These are phyloP conservation scores for Osmerus eperlanus DNA, from an alignment of 2,113 vertebrate genomes.

Conservation along the genomic window DNA sequence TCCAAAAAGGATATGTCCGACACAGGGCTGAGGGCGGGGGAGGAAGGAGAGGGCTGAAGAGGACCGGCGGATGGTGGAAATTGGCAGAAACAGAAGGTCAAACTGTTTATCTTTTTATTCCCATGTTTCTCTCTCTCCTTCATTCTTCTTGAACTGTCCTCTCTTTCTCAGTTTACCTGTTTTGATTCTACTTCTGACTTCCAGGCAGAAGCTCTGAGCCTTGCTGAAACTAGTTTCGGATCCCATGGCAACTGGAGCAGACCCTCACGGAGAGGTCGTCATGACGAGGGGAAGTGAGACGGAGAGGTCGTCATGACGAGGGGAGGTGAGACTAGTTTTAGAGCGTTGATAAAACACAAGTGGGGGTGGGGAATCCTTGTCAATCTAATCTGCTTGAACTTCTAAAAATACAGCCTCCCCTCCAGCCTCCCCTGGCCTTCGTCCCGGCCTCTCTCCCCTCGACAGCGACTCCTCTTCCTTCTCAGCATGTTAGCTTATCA, in stretches of 20 bases:
- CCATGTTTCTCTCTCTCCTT: conserved; percentile 58
- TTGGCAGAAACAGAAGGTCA: conserved; percentile 78
- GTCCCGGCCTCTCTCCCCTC: conserved; percentile 17
- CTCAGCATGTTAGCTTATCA: conserved; percentile 46
- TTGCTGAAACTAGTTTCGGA: neutral
- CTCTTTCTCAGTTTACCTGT: conserved; percentile 59
- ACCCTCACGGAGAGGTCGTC: conserved; percentile 24
- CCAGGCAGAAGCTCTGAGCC: neutral
- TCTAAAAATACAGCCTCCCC: conserved; percentile 27
- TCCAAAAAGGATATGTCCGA: conserved; percentile 74
- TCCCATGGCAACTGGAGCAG: conserved; percentile 1
- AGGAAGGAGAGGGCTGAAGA: conserved; percentile 64
- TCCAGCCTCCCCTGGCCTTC: neutral
- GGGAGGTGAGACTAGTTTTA: conserved; percentile 38
- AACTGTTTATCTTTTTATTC: conserved; percentile 74
- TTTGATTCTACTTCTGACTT: conserved; percentile 52
- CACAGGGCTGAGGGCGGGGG: conserved; percentile 72
- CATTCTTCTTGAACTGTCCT: conserved; percentile 60
- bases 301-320: conserved; percentile 11
- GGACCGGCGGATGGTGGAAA: conserved; percentile 62
- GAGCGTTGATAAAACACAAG: conserved; percentile 26
- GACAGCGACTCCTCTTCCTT: conserved; percentile 10
- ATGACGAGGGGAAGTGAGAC: conserved; percentile 33
- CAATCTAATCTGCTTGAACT: conserved; percentile 27
- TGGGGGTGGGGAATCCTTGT: conserved; percentile 13